Conservation (phyloP, 1,140 invertebrate species). For the Drosophila parvula region DNA sequence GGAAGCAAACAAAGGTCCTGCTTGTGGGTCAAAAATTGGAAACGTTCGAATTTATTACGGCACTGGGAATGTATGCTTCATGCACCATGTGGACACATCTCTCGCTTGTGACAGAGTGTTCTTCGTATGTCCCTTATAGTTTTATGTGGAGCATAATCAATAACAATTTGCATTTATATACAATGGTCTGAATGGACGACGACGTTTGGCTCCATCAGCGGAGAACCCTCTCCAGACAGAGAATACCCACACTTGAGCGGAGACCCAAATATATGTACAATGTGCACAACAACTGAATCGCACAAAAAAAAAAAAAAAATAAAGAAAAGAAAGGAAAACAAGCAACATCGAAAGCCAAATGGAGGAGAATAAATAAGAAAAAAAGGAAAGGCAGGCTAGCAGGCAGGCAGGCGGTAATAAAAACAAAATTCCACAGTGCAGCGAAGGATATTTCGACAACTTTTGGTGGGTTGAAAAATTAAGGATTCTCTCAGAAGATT, state of each 20-base stretch:
- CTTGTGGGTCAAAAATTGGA: constrained; percentile 46
- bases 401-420: constrained; percentile 10
- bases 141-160: constrained; percentile 77
- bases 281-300: constrained; percentile 27
- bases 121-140: constrained; percentile 45
- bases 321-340: constrained; percentile 25
- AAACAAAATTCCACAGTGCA: constrained; percentile 19
- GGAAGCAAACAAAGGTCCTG: constrained; percentile 6
- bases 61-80: constrained; percentile 7
- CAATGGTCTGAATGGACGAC: constrained; percentile 50
- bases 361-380: constrained; percentile 19
- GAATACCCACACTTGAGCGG: constrained; percentile 17
- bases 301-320: constrained; percentile 24
- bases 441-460: constrained; percentile 5
- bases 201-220: constrained; percentile 23
- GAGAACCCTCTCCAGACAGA: constrained; percentile 33
- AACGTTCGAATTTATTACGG: constrained; percentile 51
- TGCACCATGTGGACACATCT: constrained; percentile 6
- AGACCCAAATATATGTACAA: constrained; percentile 17
- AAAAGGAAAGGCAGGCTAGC: neutral
- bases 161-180: constrained; percentile 79
- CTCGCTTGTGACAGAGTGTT: constrained; percentile 33
- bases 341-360: constrained; percentile 52
- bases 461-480: constrained; percentile 3
- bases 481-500: constrained; percentile 8